Conservation (phyloP, 1,140 invertebrate species). For the Gryllus bimaculatus region DNA sequence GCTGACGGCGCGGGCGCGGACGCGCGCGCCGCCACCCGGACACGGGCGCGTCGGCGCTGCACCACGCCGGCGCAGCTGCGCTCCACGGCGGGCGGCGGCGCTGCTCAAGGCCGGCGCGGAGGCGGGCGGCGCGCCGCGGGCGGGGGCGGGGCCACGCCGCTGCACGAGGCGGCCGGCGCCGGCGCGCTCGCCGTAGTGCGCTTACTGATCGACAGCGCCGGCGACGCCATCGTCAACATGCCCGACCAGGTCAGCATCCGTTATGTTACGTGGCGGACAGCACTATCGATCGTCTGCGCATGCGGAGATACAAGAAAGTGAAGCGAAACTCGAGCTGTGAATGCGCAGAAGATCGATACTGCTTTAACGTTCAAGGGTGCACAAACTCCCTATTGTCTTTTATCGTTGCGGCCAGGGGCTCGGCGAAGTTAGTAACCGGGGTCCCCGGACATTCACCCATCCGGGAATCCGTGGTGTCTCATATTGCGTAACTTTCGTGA, state of each 20-base stretch:
- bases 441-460: no score
- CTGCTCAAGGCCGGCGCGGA: constrained; percentile 36
- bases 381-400: not conserved
- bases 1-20: constrained; percentile 26
- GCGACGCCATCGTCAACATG: not conserved
- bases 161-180: constrained; percentile 37
- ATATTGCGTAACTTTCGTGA: no score
- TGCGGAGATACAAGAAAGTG: no score
- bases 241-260: constrained; percentile 11
- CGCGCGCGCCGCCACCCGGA: constrained; percentile 26
- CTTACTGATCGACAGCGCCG: constrained; percentile 11
- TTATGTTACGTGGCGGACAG: no score
- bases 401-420: no score
- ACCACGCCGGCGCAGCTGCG: constrained; percentile 38
- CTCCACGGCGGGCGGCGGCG: constrained; percentile 32
- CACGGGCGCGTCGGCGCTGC: constrained; percentile 35
- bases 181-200: constrained; percentile 26
- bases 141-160: constrained; percentile 31
- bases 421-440: no score
- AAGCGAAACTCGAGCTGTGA: no score
- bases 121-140: constrained; percentile 16
- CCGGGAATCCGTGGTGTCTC: no score
- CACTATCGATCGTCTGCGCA: no score
- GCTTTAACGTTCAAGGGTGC: no score
- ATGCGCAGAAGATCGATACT: no score